Percentiles rank a stretch among this genome's conserved stretches.
These are phyloP conservation scores for Meiosimyza platycephala DNA, from an alignment of 2,888 invertebrate species.

Conservation along the genomic window DNA sequence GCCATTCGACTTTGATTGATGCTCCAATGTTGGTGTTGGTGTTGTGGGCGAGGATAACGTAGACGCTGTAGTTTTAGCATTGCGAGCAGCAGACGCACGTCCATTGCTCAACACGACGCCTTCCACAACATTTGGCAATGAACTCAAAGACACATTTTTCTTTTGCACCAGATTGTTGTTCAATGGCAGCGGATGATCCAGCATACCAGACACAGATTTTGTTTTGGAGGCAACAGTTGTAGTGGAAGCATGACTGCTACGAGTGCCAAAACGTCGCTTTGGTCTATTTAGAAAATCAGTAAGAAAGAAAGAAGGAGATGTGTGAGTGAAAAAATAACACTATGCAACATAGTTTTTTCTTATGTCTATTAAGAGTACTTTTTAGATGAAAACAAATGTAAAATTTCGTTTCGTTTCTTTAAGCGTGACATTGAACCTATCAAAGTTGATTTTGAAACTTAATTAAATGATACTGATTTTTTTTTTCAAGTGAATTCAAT, in stretches of 20 bases:
- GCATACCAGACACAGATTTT: constrained; percentile 48
- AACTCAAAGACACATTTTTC: constrained; percentile 59
- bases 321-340: not conserved
- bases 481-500: no score
- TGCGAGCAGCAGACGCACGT: not conserved
- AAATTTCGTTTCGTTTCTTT: no score
- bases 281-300: constrained; percentile 51
- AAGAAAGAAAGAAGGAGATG: constrained; percentile 13
- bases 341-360: no score
- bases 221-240: constrained; percentile 53
- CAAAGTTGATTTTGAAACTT: no score
- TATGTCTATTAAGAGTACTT: no score
- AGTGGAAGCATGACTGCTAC: constrained; percentile 50
- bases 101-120: constrained; percentile 55
- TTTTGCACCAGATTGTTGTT: constrained; percentile 50
- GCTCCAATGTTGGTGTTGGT: constrained; percentile 49
- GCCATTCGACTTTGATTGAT: constrained; percentile 51
- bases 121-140: constrained; percentile 61
- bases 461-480: no score
- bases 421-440: no score
- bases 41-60: constrained; percentile 56
- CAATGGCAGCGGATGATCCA: constrained; percentile 40
- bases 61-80: constrained; percentile 39
- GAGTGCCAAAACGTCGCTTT: constrained; percentile 63
- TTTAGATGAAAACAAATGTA: no score